A percentile compares a stretch with the other conserved stretches of the same genome.
Evolutionary conservation across 1,140 invertebrate genomes (phyloP).

Genomic region (Thaumatotibia leucotreta): DNA sequence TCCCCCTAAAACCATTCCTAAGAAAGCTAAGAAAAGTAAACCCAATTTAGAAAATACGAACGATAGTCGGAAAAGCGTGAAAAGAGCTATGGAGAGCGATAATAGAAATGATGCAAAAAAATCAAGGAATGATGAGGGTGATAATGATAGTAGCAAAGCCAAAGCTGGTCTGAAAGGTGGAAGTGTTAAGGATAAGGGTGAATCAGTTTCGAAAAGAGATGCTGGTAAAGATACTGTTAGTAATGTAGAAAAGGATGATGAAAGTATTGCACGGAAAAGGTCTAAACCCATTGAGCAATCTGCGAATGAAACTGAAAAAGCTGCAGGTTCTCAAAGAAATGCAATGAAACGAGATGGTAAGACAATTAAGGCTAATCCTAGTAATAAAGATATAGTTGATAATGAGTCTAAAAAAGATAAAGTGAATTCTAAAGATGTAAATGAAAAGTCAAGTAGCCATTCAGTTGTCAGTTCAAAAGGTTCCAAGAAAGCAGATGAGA

Average conservation of each 20-base stretch:
- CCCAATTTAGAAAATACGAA: not conserved
- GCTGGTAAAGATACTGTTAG: not conserved
- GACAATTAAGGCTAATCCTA: not conserved
- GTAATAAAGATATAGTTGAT: not conserved
- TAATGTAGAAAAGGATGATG: constrained; percentile 14
- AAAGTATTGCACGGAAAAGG: constrained; percentile 13
- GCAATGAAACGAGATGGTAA: not conserved
- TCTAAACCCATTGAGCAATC: not conserved
- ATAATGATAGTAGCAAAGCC: not conserved
- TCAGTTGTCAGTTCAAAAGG: not conserved
- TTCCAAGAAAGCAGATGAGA: not conserved
- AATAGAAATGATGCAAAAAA: not conserved
- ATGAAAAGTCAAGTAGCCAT: no score
- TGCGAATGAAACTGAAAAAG: not conserved
- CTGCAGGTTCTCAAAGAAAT: not conserved
- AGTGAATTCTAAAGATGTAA: not conserved
- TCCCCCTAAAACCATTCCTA: constrained; percentile 51
- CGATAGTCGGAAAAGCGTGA: not conserved
- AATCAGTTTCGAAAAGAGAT: constrained; percentile 14
- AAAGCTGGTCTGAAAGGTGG: not conserved
- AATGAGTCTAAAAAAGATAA: not conserved
- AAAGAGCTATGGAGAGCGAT: not conserved
- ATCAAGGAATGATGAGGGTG: not conserved
- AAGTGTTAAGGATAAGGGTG: not conserved
- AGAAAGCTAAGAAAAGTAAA: constrained; percentile 33